Conservation (phyloP, 2,888 invertebrate species). For the Mellilla xanthometata region DNA sequence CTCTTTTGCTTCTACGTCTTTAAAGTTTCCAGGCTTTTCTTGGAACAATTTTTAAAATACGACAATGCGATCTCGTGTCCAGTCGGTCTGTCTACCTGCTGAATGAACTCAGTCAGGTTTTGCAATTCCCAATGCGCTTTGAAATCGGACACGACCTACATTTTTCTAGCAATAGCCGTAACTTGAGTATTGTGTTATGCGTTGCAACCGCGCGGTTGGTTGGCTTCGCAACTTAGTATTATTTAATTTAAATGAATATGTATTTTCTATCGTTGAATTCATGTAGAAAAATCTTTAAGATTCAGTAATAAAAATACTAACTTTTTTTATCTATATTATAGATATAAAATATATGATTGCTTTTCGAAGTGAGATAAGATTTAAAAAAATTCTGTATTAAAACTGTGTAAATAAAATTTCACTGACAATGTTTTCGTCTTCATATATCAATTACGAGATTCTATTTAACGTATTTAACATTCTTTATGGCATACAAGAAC, state of each 20-base stretch:
- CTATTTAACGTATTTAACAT: no score
- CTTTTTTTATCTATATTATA: no score
- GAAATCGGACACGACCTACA: constrained; percentile 70
- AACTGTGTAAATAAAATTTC: no score
- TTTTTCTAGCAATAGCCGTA: constrained; percentile 68
- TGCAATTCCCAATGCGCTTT: constrained; percentile 64
- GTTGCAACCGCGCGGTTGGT: constrained; percentile 27
- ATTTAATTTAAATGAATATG: constrained; percentile 5
- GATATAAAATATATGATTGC: no score
- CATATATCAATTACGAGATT: no score
- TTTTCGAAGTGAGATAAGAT: no score
- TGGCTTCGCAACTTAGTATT: constrained; percentile 8
- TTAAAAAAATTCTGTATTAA: no score
- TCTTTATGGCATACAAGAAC: no score
- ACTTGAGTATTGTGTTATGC: constrained; percentile 58
- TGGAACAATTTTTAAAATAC: background rate
- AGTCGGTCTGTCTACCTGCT: constrained; percentile 39
- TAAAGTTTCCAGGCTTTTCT: no score
- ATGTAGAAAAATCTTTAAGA: background rate
- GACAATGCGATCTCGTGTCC: constrained; percentile 40
- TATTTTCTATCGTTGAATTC: background rate
- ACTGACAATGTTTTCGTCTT: no score
- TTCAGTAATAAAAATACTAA: no score
- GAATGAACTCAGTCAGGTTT: constrained; percentile 41
- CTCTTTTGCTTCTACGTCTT: no score